These are phyloP conservation scores for Microplitis deprimator DNA, from an alignment of 2,888 invertebrate genomes.

Conservation along the genomic window DNA sequence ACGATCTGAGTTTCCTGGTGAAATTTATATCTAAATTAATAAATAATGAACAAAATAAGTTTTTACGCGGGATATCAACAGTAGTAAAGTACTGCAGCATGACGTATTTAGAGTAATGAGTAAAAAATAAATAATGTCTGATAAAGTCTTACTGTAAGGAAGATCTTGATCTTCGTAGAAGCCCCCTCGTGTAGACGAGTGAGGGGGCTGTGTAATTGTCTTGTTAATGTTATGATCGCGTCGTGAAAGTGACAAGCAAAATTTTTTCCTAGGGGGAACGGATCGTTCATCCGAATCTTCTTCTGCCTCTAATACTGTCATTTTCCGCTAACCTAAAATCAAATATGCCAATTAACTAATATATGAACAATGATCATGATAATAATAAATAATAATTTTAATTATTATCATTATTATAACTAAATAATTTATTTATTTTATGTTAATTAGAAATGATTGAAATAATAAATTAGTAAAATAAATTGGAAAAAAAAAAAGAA, in stretches of 20 bases:
- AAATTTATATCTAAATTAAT: too few relatives aligned
- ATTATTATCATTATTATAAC: background rate
- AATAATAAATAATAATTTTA: constrained; percentile 27
- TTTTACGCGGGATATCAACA: background rate
- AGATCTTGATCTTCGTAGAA: constrained; percentile 55
- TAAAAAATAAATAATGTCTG: constrained; percentile 7
- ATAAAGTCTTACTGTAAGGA: constrained; percentile 55
- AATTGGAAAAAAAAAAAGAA: background rate
- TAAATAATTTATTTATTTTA: background rate
- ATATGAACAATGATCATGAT: constrained; percentile 13
- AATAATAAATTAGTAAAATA: background rate
- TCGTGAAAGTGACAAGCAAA: constrained; percentile 68
- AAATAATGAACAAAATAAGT: too few relatives aligned
- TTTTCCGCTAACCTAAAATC: constrained; percentile 71
- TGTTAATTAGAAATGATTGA: background rate
- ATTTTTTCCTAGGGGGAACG: constrained; percentile 72
- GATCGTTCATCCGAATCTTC: constrained; percentile 71
- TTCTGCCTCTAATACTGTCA: constrained; percentile 73
- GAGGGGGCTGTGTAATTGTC: constrained; percentile 60
- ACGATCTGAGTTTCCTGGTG: too few relatives aligned
- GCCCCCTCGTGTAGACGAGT: constrained; percentile 58
- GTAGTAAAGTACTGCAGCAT: background rate
- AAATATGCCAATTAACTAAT: constrained; percentile 7
- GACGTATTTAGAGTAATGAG: constrained; percentile 7
- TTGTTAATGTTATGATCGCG: constrained; percentile 52